Base-by-base conservation (phyloP, 1,140 invertebrate species). In the Lasioglossum baleicum region DNA sequence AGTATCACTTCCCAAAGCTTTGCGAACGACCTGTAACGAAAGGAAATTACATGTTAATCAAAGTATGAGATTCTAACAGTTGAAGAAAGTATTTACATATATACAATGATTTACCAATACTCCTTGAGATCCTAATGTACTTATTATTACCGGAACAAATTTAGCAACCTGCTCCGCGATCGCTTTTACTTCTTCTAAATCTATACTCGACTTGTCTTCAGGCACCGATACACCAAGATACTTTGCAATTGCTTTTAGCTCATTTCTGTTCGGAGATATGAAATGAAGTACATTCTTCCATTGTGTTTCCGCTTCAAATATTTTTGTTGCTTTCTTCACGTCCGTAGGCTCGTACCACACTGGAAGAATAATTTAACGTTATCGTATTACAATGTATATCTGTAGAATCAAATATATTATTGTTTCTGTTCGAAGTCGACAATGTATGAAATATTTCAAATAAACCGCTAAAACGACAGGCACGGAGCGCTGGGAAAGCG, bases 321-420 rank as follows among this genome's bases (percentile, higher is more conserved):
- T 92, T 89, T 94, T 95, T 0, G 83, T 70, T 5, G 94, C 94
- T 83, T 94, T 94, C 58, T 90, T 87, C 2, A 94, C 65, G 85
- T 96, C 95, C 4, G 95, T 95, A 7, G 95, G 95, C 86, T 96
- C 95, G 89, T 94, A 96, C 94, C 94, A 95, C 44, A 96, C 95
- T 96, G 93, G 93, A 83, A 85, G 85, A 75, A 79, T 70, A 44
- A 2, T 69, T 60, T 58, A 40, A 60, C 42, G 0, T 71, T 60
- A 1, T 63, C 15, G 11, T 35, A 63, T 65, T 15, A 5, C 35
- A 35, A 35, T 35, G 35, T 35, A 35, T 35, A 35, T 35, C 0
- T 11, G 17, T 64, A 15, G 17, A 44, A n/a, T 44, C 13, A 44
- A 44, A 11, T 44, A 66, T 44, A 20, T 44, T 1, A n/a, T 44